Base-by-base conservation (phyloP, 1,140 invertebrate genomes). In the Hypothenemus hampei region DNA sequence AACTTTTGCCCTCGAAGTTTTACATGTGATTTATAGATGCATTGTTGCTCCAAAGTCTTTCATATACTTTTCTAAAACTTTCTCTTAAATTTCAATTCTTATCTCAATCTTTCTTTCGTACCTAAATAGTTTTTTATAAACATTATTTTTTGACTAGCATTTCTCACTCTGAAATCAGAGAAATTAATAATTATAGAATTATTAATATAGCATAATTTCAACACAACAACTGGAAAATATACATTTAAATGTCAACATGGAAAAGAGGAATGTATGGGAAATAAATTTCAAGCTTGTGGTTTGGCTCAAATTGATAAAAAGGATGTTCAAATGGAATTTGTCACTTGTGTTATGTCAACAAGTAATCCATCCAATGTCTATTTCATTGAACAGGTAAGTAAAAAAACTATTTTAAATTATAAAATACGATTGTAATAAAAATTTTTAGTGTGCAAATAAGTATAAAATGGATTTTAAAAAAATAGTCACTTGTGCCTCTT, bases 221-320 rank as follows among this genome's bases (percentile, higher is more conserved):
- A 59, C 23, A 21, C 11, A 3, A 46, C 46, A 43, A 68, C 61
- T 46, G 74, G 74, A 8, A 70, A 66, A n/a, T 79, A 76, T 59
- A 39, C 68, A 7, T 84, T 87, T 64, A 53, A 61, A 15, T 87
- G 85, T 56, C 84, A 87, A 66, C 84, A 87, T 60, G 85, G 84
- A 0, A 66, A 73, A 0, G 56, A 54, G 0, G 85, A 87, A 63
- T 87, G 85, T 51, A 69, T 74, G 23, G 82, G 81, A 1, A 86
- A 86, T 65, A 78, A 75, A 43, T 71, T 78, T 13, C 83, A 86
- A 60, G 77, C 80, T 4, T 86, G 84, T 56, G 80, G 73, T 18
- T 69, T 86, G 16, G 67, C 78, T 31, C 55, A 69, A 65, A 65
- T 70, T 52, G 43, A 63, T 3, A 64, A 71, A 43, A 73, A 80